A percentile compares a stretch with the other conserved stretches of the same genome.
Evolutionary conservation across 2,888 invertebrate genomes (phyloP).

Genomic region (Linyphia triangularis): DNA sequence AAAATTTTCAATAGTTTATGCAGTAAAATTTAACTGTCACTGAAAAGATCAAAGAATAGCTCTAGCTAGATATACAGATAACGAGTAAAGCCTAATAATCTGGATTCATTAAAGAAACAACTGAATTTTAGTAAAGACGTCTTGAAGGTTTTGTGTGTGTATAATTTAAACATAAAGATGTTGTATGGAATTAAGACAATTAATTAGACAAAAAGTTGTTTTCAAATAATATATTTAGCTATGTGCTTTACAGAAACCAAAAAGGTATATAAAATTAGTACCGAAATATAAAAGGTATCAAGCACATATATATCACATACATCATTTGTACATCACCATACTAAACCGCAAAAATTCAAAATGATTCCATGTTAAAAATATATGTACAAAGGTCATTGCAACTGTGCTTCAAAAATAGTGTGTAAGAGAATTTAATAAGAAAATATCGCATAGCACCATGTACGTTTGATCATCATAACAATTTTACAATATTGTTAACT

Average conservation of each 20-base stretch:
- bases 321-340: slow-evolving; percentile 34
- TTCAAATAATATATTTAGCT: slow-evolving; percentile 27
- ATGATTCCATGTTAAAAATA: not conserved
- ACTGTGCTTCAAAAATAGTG: not conserved
- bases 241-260: slow-evolving; percentile 36
- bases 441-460: slow-evolving; percentile 28
- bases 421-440: not conserved
- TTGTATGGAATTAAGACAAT: not conserved
- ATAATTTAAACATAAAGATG: not conserved
- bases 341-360: not conserved
- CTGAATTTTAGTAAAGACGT: not conserved
- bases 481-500: not conserved
- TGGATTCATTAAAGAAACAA: no score
- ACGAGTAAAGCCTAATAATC: no score
- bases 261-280: slow-evolving; percentile 15
- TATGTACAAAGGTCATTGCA: slow-evolving; percentile 28
- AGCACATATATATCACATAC: slow-evolving; percentile 40
- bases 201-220: not conserved
- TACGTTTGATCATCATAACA: slow-evolving; percentile 17
- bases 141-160: not conserved
- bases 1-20: no score
- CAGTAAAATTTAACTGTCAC: no score
- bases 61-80: no score
- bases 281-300: slow-evolving; percentile 19
- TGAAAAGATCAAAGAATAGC: no score